phyloP scores from a whole-genome alignment of 2,888 invertebrate species.

The Pasiphila rectangulata region DNA sequence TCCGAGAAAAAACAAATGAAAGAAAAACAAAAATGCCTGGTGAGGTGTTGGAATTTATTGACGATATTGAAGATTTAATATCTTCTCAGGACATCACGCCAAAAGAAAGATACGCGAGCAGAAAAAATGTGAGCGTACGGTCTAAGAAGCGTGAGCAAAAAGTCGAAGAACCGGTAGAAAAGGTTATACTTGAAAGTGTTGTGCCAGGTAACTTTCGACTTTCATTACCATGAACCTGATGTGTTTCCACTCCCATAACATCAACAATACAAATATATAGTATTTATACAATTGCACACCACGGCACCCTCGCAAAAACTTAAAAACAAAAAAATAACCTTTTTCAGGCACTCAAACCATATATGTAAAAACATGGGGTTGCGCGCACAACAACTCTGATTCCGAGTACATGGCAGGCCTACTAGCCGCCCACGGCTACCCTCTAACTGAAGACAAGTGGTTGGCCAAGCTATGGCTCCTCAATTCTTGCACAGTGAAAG shows the following conservation, averaged over 20 bases:
- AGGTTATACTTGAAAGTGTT: conserved; percentile 78
- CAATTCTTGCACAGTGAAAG: conserved; percentile 99
- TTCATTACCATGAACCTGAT: too few relatives aligned
- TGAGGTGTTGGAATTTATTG: conserved; percentile 85
- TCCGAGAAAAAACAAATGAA: conserved; percentile 12
- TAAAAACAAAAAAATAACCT: too few relatives aligned
- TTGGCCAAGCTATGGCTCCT: conserved; percentile 96
- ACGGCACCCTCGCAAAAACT: too few relatives aligned
- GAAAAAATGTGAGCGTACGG: conserved; percentile 85
- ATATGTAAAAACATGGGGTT: conserved; percentile 97
- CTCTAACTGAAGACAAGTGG: conserved; percentile 88
- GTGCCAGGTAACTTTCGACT: conserved; percentile 78
- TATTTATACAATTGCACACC: too few relatives aligned
- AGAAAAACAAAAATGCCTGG: conserved; percentile 70
- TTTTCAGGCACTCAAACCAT: conserved; percentile 87
- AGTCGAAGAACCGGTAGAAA: conserved; percentile 59
- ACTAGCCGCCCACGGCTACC: conserved; percentile 92
- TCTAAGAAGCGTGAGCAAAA: conserved; percentile 75
- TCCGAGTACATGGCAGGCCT: conserved; percentile 99
- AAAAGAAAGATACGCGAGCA: conserved; percentile 86
- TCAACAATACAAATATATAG: too few relatives aligned
- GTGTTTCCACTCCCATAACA: too few relatives aligned
- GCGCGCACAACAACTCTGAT: conserved; percentile 98
- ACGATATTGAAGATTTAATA: conserved; percentile 92
- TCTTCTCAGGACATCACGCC: conserved; percentile 89